phyloP scores from a whole-genome alignment of 2,888 invertebrate species.

The Actias luna region DNA sequence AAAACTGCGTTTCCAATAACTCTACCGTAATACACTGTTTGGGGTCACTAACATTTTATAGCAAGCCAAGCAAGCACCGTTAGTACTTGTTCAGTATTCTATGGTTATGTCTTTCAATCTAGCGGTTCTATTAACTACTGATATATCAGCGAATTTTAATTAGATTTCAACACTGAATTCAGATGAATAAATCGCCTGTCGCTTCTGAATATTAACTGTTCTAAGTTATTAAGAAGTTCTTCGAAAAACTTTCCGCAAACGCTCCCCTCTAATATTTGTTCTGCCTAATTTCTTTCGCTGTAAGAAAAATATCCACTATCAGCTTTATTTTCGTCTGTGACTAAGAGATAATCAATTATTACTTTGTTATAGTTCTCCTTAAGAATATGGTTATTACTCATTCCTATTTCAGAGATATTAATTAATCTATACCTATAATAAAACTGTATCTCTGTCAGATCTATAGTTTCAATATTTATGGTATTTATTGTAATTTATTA shows the following conservation, averaged over 20 bases:
- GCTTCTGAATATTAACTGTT: constrained; percentile 28
- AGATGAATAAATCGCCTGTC: background rate
- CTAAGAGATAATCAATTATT: constrained; percentile 2
- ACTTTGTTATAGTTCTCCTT: background rate
- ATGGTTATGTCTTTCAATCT: background rate
- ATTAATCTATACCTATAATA: too few relatives aligned
- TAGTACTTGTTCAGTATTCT: background rate
- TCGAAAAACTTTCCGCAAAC: constrained; percentile 33
- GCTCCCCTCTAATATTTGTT: constrained; percentile 55
- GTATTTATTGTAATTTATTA: too few relatives aligned
- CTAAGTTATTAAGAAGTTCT: constrained; percentile 50
- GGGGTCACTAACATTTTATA: background rate
- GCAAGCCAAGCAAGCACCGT: background rate
- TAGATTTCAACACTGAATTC: background rate
- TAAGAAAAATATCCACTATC: constrained; percentile 50
- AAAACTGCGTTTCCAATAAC: background rate
- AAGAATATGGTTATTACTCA: background rate
- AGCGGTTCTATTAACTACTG: background rate
- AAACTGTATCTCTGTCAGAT: too few relatives aligned
- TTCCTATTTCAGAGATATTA: background rate
- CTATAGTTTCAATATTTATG: too few relatives aligned
- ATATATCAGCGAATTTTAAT: background rate
- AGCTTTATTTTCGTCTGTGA: constrained; percentile 5
- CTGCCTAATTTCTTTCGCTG: constrained; percentile 56
- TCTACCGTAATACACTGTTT: background rate